These are phyloP conservation scores for Oophaga pumilio DNA, from an alignment of 2,113 vertebrate genomes.

Conservation along the genomic window DNA sequence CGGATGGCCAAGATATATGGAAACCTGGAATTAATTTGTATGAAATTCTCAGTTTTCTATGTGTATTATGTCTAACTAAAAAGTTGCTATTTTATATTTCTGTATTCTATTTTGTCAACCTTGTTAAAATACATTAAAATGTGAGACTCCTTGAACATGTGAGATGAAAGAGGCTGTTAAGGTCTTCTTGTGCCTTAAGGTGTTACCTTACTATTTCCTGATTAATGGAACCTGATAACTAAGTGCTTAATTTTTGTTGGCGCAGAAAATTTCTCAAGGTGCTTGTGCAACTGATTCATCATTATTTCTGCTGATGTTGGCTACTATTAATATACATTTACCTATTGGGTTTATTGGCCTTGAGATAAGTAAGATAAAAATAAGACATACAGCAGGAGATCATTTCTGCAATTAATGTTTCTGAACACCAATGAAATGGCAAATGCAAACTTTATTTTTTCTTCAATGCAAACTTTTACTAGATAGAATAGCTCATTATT, in stretches of 20 bases:
- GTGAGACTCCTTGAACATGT: background rate
- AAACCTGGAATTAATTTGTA: background rate
- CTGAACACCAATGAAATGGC: background rate
- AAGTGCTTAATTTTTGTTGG: conserved; percentile 40
- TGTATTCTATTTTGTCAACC: background rate
- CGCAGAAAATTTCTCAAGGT: conserved; percentile 50
- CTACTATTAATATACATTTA: conserved; percentile 52
- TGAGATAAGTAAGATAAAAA: conserved; percentile 31
- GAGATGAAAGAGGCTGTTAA: background rate
- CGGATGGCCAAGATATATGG: no score
- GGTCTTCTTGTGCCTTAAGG: conserved; percentile 1
- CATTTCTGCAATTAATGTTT: background rate
- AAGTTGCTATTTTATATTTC: background rate
- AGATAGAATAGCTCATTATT: conserved; percentile 1
- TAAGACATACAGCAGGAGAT: background rate
- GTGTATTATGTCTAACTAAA: background rate
- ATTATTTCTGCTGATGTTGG: conserved; percentile 51
- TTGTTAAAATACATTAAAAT: background rate
- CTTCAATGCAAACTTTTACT: background rate
- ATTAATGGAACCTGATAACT: conserved; percentile 43
- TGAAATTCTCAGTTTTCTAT: background rate
- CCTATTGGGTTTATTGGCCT: conserved; percentile 15
- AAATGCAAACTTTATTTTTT: conserved; percentile 8
- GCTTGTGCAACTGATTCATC: conserved; percentile 51
- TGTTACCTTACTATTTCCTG: conserved; percentile 36